Conservation (phyloP, 1,140 invertebrate genomes). For the Augochlora pura region DNA sequence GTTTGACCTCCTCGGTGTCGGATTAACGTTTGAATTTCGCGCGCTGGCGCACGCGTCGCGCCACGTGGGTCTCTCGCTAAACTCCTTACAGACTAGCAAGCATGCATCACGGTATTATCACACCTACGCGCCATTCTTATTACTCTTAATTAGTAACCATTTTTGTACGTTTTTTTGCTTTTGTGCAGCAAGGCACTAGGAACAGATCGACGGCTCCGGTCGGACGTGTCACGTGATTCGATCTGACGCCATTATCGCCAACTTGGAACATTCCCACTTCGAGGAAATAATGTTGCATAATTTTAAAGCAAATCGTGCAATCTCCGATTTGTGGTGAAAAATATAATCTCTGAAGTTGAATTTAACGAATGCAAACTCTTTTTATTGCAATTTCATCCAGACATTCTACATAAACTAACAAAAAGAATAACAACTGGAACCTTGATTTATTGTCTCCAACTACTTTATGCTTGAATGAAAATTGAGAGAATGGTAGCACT, state of each 20-base stretch:
- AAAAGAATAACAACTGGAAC: too few relatives aligned
- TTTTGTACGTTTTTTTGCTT: slow-evolving; percentile 55
- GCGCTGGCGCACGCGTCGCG: slow-evolving; percentile 16
- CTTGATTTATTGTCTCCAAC: too few relatives aligned
- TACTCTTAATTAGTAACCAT: slow-evolving; percentile 54
- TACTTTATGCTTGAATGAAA: too few relatives aligned
- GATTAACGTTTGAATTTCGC: slow-evolving; percentile 38
- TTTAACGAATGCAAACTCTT: too few relatives aligned
- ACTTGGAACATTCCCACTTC: neutral
- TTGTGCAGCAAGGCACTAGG: slow-evolving; percentile 63
- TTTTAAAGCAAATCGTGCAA: too few relatives aligned
- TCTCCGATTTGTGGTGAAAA: too few relatives aligned
- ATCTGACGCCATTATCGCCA: neutral
- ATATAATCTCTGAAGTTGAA: too few relatives aligned
- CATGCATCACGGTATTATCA: slow-evolving; percentile 54
- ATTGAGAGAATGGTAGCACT: too few relatives aligned
- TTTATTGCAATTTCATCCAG: too few relatives aligned
- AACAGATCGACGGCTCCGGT: slow-evolving; percentile 52
- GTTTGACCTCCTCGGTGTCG: neutral
- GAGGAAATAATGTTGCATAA: too few relatives aligned
- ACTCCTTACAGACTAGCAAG: slow-evolving; percentile 60
- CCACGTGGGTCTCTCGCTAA: slow-evolving; percentile 20
- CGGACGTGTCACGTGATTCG: slow-evolving; percentile 12
- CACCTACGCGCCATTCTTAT: slow-evolving; percentile 48
- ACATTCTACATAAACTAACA: too few relatives aligned